phyloP scores from a whole-genome alignment of 2,888 invertebrate species.

The Sturmia bella region DNA sequence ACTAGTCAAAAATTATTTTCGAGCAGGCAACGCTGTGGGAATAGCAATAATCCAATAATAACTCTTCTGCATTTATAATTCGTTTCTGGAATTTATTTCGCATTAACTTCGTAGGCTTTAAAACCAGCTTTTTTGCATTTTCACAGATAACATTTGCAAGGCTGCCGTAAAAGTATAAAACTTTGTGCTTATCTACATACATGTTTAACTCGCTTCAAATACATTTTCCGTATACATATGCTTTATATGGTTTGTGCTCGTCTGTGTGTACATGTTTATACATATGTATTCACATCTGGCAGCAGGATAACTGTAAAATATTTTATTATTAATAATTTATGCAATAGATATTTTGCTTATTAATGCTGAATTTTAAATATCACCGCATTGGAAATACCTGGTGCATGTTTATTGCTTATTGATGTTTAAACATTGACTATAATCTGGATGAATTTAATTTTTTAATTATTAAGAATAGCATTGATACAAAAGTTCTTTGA shows the following conservation, averaged over 20 bases:
- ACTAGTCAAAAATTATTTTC: no score
- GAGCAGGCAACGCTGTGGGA: no score
- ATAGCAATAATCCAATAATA: no score
- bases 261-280: no score
- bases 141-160: not conserved
- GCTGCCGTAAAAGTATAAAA: constrained; percentile 11
- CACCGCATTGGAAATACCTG: constrained; percentile 35
- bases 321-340: constrained; percentile 58
- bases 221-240: no score
- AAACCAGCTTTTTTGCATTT: no score
- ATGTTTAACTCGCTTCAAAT: not conserved
- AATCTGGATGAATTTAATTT: constrained; percentile 41
- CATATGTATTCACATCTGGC: no score
- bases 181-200: not conserved
- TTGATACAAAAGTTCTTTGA: not conserved
- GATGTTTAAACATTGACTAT: constrained; percentile 58
- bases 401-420: constrained; percentile 8
- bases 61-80: no score
- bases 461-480: not conserved
- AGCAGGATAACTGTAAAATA: not conserved
- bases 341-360: constrained; percentile 38
- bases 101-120: no score
- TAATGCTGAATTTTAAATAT: constrained; percentile 60
- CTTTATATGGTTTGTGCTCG: no score
- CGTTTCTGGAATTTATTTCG: no score